A percentile compares a stretch with the other conserved stretches of the same genome.
phyloP scores from a whole-genome alignment of 2,888 invertebrate genomes.

The Choreutis nemorana region DNA sequence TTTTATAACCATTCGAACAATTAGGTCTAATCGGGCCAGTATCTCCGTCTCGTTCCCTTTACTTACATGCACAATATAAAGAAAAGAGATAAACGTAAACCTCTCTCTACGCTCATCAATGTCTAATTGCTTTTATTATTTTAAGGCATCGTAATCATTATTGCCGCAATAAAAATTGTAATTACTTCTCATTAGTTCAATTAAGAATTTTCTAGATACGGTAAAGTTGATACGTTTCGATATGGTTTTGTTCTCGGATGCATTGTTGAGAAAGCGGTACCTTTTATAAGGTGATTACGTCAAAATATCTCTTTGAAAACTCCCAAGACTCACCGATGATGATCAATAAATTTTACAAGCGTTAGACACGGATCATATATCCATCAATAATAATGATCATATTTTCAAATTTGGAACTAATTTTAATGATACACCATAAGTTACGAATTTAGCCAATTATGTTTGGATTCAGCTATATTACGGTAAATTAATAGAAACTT shows the following conservation, averaged over 20 bases:
- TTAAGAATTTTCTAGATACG: slow-evolving; percentile 66
- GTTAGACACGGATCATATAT: slow-evolving; percentile 56
- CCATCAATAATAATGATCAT: slow-evolving; percentile 57
- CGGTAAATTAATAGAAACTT: no score
- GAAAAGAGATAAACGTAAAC: slow-evolving; percentile 35
- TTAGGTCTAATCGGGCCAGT: slow-evolving; percentile 52
- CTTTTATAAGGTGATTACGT: slow-evolving; percentile 20
- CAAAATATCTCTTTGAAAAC: slow-evolving; percentile 1
- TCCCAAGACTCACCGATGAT: no score
- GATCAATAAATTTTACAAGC: slow-evolving; percentile 48
- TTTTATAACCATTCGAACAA: slow-evolving; percentile 66
- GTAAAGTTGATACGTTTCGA: slow-evolving; percentile 56
- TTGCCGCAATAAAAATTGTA: slow-evolving; percentile 65
- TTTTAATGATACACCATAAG: slow-evolving; percentile 40
- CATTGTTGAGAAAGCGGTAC: slow-evolving; percentile 45
- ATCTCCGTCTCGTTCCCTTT: slow-evolving; percentile 27
- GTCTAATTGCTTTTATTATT: slow-evolving; percentile 68
- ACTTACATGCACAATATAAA: slow-evolving; percentile 17
- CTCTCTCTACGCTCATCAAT: slow-evolving; percentile 56
- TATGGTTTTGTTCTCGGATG: slow-evolving; percentile 35
- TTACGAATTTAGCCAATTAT: background rate
- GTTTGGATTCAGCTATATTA: no score
- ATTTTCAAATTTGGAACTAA: slow-evolving; percentile 56
- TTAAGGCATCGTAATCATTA: slow-evolving; percentile 67
- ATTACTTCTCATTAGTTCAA: slow-evolving; percentile 67